A percentile compares a stretch with the other conserved stretches of the same genome.
Evolutionary conservation across 2,797 vertebrate species (phyloP).

Genomic region (Falco naumanni): DNA sequence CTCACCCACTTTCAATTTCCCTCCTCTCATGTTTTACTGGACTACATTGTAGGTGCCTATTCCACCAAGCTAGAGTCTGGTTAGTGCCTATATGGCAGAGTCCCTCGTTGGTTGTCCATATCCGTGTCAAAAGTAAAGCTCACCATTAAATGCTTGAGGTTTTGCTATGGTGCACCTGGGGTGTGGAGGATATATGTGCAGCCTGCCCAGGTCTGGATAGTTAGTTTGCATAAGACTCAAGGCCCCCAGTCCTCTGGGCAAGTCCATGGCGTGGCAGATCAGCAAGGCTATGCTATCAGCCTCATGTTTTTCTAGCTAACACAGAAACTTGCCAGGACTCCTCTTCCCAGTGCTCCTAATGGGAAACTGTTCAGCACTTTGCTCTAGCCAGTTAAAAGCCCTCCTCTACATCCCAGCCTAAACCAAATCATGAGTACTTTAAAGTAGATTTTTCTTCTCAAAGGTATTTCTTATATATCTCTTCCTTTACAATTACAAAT

Average conservation of each 20-base stretch:
- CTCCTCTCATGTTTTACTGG: too few relatives aligned
- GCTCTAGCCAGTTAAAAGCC: neutral
- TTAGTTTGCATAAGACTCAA: accelerated
- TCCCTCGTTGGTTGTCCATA: too few relatives aligned
- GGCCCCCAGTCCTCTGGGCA: neutral
- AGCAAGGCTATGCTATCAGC: neutral
- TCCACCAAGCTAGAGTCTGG: too few relatives aligned
- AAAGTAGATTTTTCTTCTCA: neutral
- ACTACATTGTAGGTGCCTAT: too few relatives aligned
- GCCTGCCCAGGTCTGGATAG: neutral
- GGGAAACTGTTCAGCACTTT: accelerated
- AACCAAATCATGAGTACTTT: neutral
- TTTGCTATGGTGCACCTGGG: too few relatives aligned
- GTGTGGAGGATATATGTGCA: too few relatives aligned
- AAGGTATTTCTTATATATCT: neutral
- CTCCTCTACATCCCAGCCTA: neutral
- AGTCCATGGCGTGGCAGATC: neutral
- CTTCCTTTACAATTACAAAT: neutral
- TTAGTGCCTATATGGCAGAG: too few relatives aligned
- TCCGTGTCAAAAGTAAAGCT: too few relatives aligned
- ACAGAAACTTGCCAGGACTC: neutral
- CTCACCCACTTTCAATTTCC: too few relatives aligned
- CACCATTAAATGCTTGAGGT: too few relatives aligned
- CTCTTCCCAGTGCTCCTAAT: neutral
- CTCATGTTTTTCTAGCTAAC: neutral